Evolutionary conservation across 2,888 invertebrate species (phyloP).

Genomic region (Drosophila neonasuta): DNA sequence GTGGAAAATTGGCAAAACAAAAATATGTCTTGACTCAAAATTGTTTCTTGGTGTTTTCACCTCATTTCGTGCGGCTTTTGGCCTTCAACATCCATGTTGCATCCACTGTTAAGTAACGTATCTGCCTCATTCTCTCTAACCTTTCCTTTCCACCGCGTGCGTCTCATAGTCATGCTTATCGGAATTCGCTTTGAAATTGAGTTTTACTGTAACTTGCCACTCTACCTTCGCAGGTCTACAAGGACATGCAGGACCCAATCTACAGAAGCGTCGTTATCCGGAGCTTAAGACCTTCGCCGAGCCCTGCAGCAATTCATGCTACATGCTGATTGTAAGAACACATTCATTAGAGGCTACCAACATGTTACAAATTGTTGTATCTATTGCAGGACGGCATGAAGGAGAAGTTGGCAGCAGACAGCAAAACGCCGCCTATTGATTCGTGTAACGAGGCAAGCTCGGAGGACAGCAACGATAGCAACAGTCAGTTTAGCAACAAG

Average conservation of each 20-base stretch:
- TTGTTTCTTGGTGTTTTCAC: conserved; percentile 59
- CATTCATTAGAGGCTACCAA: too few relatives aligned
- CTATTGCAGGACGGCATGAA: conserved; percentile 89
- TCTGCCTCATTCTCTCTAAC: conserved; percentile 62
- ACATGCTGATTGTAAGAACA: conserved; percentile 89
- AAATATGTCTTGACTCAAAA: conserved; percentile 62
- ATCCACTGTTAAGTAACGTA: conserved; percentile 54
- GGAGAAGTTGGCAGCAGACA: conserved; percentile 88
- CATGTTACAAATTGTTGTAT: neutral
- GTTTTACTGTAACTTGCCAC: conserved; percentile 4
- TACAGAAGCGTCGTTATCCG: conserved; percentile 93
- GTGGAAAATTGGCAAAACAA: conserved; percentile 58
- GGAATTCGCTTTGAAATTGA: neutral
- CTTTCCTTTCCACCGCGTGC: conserved; percentile 16
- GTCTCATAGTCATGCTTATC: conserved; percentile 50
- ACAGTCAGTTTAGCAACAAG: conserved; percentile 87
- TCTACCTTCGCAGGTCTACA: conserved; percentile 86
- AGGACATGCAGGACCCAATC: conserved; percentile 95
- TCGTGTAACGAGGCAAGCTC: conserved; percentile 97
- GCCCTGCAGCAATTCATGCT: conserved; percentile 94
- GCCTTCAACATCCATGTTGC: conserved; percentile 48
- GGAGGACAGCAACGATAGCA: conserved; percentile 96
- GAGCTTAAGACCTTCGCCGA: conserved; percentile 93
- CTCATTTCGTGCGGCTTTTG: conserved; percentile 63
- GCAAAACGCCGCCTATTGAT: conserved; percentile 86